phyloP scores from a whole-genome alignment of 2,888 invertebrate species.

The Pollenia labialis region DNA sequence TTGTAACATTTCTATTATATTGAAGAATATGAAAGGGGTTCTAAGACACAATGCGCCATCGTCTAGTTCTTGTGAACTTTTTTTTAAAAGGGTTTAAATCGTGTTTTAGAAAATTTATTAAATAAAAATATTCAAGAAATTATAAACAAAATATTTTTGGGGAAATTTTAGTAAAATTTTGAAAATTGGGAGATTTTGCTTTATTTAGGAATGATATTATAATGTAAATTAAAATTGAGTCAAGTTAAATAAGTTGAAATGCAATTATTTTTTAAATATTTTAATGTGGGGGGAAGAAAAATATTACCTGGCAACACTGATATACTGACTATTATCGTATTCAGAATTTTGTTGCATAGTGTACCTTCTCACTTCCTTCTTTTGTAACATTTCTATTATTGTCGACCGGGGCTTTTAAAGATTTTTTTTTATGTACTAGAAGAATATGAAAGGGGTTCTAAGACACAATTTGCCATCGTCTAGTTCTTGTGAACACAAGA shows the following conservation, averaged over 20 bases:
- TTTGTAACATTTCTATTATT: background rate
- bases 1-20: background rate
- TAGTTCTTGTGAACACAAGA: slow-evolving; percentile 8
- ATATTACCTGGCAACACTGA: background rate
- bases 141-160: too few relatives aligned
- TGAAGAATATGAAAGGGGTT: slow-evolving; percentile 15
- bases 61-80: slow-evolving; percentile 15
- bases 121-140: too few relatives aligned
- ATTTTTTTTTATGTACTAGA: background rate
- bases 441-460: slow-evolving; percentile 19
- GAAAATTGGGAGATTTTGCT: too few relatives aligned
- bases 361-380: background rate
- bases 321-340: too few relatives aligned
- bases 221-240: too few relatives aligned
- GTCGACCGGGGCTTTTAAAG: background rate
- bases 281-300: background rate
- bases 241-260: too few relatives aligned
- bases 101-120: too few relatives aligned
- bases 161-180: too few relatives aligned
- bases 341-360: background rate
- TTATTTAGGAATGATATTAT: too few relatives aligned
- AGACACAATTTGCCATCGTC: slow-evolving; percentile 22
- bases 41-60: slow-evolving; percentile 21
- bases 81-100: too few relatives aligned
- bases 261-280: too few relatives aligned